Base-by-base conservation (phyloP, 2,113 vertebrate species). In the Orycteropus afer region DNA sequence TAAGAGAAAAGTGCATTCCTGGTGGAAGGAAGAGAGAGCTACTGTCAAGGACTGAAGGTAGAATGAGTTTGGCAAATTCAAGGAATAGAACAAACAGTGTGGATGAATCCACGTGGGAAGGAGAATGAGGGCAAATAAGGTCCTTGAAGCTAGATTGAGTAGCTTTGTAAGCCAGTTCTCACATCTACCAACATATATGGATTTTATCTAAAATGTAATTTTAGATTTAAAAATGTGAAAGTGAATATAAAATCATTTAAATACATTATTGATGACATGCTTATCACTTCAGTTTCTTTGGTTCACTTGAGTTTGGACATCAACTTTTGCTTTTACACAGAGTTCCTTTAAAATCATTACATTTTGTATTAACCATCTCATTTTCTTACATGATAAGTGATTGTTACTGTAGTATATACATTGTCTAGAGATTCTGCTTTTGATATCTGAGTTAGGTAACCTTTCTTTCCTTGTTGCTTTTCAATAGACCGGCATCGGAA, bases 401-500 rank as follows among this genome's bases (percentile, higher is more conserved):
- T 76, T 88, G 4, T 96, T 92, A 74, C 13, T 90, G 37, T 81
- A 84, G 18, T 95, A 69, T 57, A 61, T 77, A 49, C 34, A 25
- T 93, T 96, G 69, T 92, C n/a, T 93, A 51, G 86, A 94, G 65
- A 73, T 49, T 81, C 49, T 53, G 49, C 42, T 92, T 95, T 89
- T 77, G 42, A 71, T 96, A 42, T 34, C 22, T 77, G 47, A 94
- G 71, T 85, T 79, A 89, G 93, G 18, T 91, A 79, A 95, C 42
- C 14, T 53, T 88, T 63, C 85, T 85, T 0, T 51, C 0, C 32
- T 92, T 93, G 40, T 94, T 91, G 78, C 95, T 97, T 96, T 94
- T 94, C 86, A 32, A 57, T 96, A 99, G 99, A 97, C 99, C 99
- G 2, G 99, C 99, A 0, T 99, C 99, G 0, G 99, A 99, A 97